Evolutionary conservation across 2,888 invertebrate species (phyloP), one percentile per base, ranked within the genome.

Genomic region (Julus scandinavius): DNA sequence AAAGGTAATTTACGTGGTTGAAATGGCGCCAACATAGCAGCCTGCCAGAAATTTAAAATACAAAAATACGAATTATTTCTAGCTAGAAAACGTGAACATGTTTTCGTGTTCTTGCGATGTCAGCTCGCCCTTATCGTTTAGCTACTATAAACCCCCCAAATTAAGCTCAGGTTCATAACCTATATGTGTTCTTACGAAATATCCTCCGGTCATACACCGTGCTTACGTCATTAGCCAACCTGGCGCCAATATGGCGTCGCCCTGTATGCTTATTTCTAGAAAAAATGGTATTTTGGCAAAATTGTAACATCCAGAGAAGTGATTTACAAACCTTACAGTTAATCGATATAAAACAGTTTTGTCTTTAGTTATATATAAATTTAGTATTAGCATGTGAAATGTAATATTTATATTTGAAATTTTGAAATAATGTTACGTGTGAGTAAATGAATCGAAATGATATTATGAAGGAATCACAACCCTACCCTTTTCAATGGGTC

Each of bases 1-100:
- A 72, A 72, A 29, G 63, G 72, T 72, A 72, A 72, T 72, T 72
- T 72, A 72, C 29, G 72, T 72, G 29, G n/a, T 72, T 72, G 72
- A 72, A 29, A 11, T 72, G 29, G 72, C 72, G 72, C 29, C 72
- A 72, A 29, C 29, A n/a, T 72, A 7, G 29, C 72, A 7, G 29
- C 72, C 29, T 72, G 72, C 72, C 63, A 63, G 63, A 20, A 63
- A 63, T 63, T n/a, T 63, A 63, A 20, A 63, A 63, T 63, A 63
- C 63, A 63, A 63, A 20, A 20, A n/a, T 20, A 5, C 63, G 63
- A 63, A 63, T 58, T 58, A 58, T 58, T 58, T 58, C 58, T 20
- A 63, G 63, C n/a, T 63, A 20, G 13, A 17, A 63, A 63, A n/a
- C 7, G 63, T n/a, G 20, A n/a, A 63, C 63, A 63, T 63, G 63